Evolutionary conservation across 2,797 vertebrate genomes (phyloP), one percentile per base, ranked within the genome.

Genomic region (Chaetodon trifasciatus): DNA sequence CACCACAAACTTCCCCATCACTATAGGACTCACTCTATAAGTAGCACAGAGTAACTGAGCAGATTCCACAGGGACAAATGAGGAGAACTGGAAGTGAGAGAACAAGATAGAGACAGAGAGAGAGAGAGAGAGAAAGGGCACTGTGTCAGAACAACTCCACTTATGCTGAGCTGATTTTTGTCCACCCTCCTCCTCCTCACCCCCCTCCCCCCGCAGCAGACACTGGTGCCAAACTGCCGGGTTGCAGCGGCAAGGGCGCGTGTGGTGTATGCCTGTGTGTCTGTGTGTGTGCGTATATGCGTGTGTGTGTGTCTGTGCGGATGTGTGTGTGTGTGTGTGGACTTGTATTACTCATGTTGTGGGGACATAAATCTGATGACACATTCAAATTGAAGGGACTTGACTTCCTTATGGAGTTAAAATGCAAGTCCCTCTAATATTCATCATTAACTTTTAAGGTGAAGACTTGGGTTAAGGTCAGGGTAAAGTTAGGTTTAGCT

Each of bases 1-100:
- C 90, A 95, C 95, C 95, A 88, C 95, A 95, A 93, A 94, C 93
- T 92, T 93, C 91, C 93, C 87, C 92, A 88, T 91, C 88, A 89
- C 86, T 88, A 83, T 84, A 88, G 76, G 80, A 55, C 86, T 72
- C 73, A 83, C 77, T 88, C 91, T 94, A 93, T 93, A 93, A 90
- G 92, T 92, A 93, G 91, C 89, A 84, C 84, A 81, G 70, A 75
- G 85, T 88, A 82, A 79, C 86, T 78, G 74, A 91, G 87, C 86
- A 86, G 88, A 91, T 49, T 79, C 73, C 83, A 70, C 24, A 0
- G 65, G 88, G 86, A 86, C 53, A 82, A 86, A 78, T 58, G 74
- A 58, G 74, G 74, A 70, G 65, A 68, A 73, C 23, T 17, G 53
- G 55, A 69, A 82, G 70, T 24, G 73, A 81, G 61, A 76, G 74